Evolutionary conservation across 1,140 invertebrate species (phyloP).

Genomic region (Arctopsyche grandis): DNA sequence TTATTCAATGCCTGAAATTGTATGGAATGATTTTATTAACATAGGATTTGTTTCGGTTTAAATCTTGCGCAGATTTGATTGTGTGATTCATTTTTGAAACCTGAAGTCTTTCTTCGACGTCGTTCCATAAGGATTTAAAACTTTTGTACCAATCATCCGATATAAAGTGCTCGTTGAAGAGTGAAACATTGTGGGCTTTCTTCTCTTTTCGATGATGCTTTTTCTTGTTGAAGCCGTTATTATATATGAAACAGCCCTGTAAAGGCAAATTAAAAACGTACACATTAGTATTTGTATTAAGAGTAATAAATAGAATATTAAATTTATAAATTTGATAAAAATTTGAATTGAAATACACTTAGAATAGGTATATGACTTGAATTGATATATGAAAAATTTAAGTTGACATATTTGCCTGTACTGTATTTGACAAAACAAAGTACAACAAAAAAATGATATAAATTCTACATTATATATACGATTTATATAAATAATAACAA

Average conservation of each 20-base stretch:
- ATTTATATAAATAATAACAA: neutral
- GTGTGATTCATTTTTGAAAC: constrained; percentile 13
- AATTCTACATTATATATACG: neutral
- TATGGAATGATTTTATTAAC: neutral
- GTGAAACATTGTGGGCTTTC: neutral
- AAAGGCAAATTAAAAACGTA: constrained; percentile 7
- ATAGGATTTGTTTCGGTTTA: too few species aligned
- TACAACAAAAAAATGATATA: neutral
- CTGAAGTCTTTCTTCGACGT: constrained; percentile 47
- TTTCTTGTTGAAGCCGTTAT: constrained; percentile 45
- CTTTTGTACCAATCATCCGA: constrained; percentile 43
- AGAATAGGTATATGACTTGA: too few species aligned
- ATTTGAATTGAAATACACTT: too few species aligned
- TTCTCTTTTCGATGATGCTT: constrained; percentile 34
- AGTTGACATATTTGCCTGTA: too few species aligned
- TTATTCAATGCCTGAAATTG: constrained; percentile 36
- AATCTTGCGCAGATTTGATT: neutral
- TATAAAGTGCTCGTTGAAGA: constrained; percentile 46
- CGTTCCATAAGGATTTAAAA: constrained; percentile 39
- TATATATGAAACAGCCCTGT: constrained; percentile 51
- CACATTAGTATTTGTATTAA: neutral
- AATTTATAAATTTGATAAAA: neutral
- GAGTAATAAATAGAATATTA: neutral
- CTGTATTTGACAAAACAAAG: too few species aligned
- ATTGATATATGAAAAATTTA: too few species aligned